A percentile compares a stretch with the other conserved stretches of the same genome.
Conservation (phyloP, 2,797 vertebrate genomes). For the Cuniculus paca region DNA sequence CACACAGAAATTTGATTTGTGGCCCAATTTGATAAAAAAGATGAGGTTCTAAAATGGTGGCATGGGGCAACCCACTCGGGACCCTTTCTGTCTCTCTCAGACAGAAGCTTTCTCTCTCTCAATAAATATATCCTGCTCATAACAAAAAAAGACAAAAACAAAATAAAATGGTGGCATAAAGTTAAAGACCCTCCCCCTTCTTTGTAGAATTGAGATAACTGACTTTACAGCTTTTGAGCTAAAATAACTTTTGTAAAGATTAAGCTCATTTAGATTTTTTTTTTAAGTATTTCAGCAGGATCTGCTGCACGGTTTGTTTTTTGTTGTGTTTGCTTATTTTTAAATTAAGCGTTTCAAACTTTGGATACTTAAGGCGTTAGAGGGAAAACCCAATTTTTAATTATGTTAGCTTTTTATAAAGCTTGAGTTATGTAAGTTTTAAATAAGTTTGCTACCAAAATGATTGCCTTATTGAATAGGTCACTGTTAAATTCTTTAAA, state of each 20-base stretch:
- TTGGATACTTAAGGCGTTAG: constrained; percentile 86
- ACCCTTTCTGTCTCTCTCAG: too few species aligned
- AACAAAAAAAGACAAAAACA: too few species aligned
- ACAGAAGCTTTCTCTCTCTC: too few species aligned
- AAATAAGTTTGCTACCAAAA: constrained; percentile 86
- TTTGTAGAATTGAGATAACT: constrained; percentile 88
- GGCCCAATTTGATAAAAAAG: constrained; percentile 84
- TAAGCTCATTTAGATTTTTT: constrained; percentile 82
- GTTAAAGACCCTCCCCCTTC: constrained; percentile 81
- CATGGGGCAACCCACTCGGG: too few species aligned
- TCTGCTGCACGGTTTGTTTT: constrained; percentile 76
- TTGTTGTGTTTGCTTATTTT: constrained; percentile 86
- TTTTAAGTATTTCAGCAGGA: constrained; percentile 83
- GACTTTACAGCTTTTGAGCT: constrained; percentile 89
- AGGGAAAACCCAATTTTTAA: constrained; percentile 82
- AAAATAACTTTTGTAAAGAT: constrained; percentile 87
- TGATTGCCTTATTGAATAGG: constrained; percentile 85
- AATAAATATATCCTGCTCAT: too few species aligned
- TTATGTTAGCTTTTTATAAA: constrained; percentile 85
- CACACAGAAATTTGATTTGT: constrained; percentile 85
- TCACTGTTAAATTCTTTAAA: constrained; percentile 79
- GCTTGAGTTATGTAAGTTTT: constrained; percentile 83
- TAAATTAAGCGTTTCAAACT: constrained; percentile 87
- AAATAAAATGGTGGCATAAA: too few species aligned
- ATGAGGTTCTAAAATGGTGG: constrained; percentile 81